A percentile compares a stretch with the other conserved stretches of the same genome.
These are phyloP conservation scores for Otis tarda DNA, from an alignment of 2,113 vertebrate species.

Conservation along the genomic window DNA sequence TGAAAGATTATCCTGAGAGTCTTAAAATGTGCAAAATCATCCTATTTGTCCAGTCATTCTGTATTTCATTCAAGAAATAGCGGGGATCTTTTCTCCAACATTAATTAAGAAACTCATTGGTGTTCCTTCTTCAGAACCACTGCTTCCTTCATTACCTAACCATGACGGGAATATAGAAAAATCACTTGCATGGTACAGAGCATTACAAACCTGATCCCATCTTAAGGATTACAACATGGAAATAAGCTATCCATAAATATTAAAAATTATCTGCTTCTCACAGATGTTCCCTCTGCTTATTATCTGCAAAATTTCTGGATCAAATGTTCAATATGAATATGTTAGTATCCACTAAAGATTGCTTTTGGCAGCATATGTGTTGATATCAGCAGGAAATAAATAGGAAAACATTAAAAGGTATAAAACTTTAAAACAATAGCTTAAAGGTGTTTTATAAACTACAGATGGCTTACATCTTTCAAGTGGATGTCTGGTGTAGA, in stretches of 20 bases:
- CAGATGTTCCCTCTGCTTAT: constrained; percentile 73
- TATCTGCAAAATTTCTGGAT: constrained; percentile 74
- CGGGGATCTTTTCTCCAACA: neutral
- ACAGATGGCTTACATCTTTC: constrained; percentile 70
- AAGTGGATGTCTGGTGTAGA: constrained; percentile 65
- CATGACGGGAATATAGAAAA: constrained; percentile 32
- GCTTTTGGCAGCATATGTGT: constrained; percentile 74
- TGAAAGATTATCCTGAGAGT: neutral
- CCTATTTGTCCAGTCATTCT: neutral
- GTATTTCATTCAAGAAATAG: neutral
- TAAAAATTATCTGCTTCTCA: constrained; percentile 72
- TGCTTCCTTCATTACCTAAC: constrained; percentile 6
- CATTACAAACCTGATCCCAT: neutral
- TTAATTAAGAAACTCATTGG: constrained; percentile 25
- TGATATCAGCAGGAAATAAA: constrained; percentile 79
- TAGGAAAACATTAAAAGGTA: constrained; percentile 76
- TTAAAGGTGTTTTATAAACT: constrained; percentile 80
- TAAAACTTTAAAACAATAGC: constrained; percentile 80
- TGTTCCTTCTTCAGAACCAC: constrained; percentile 16
- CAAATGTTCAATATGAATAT: constrained; percentile 69
- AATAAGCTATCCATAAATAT: constrained; percentile 74
- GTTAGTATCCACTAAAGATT: constrained; percentile 74
- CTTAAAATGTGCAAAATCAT: neutral
- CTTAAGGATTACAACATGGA: constrained; percentile 59
- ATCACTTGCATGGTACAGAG: neutral